phyloP scores from a whole-genome alignment of 1,140 invertebrate species.

The Proctacanthus coquilletti region DNA sequence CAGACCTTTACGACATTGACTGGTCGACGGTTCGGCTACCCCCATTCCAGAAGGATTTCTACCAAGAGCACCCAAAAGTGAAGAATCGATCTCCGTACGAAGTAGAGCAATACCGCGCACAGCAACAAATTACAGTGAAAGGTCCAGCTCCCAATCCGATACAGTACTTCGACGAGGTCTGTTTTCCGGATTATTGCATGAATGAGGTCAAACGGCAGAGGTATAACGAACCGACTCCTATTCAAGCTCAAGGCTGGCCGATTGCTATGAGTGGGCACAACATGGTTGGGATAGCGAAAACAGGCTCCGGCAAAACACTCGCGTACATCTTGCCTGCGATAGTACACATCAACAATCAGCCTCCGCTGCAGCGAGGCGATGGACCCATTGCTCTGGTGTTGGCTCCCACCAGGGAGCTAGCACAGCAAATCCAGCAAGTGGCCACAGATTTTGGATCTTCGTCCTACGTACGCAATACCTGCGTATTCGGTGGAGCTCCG shows the following conservation, averaged over 20 bases:
- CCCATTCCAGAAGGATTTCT: conserved; percentile 89
- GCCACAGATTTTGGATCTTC: conserved; percentile 71
- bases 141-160: conserved; percentile 63
- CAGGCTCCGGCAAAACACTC: conserved; percentile 76
- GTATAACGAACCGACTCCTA: conserved; percentile 69
- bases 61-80: conserved; percentile 61
- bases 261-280: conserved; percentile 79
- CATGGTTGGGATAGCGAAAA: conserved; percentile 85
- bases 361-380: conserved; percentile 58
- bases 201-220: conserved; percentile 42
- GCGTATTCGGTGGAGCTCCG: conserved; percentile 89
- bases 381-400: conserved; percentile 80
- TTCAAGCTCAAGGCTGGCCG: conserved; percentile 79
- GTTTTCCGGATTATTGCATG: conserved; percentile 62
- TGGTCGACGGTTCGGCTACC: conserved; percentile 42
- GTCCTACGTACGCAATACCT: conserved; percentile 71
- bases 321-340: conserved; percentile 67
- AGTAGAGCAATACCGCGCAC: conserved; percentile 51
- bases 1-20: conserved; percentile 14
- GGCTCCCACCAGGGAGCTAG: conserved; percentile 85
- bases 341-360: conserved; percentile 83
- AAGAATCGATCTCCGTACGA: conserved; percentile 51
- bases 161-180: conserved; percentile 62
- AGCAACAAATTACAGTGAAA: conserved; percentile 64
- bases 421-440: conserved; percentile 88